Percentiles rank a stretch among this genome's conserved stretches.
phyloP scores from a whole-genome alignment of 2,888 invertebrate genomes.

The Catotricha subobsoleta region DNA sequence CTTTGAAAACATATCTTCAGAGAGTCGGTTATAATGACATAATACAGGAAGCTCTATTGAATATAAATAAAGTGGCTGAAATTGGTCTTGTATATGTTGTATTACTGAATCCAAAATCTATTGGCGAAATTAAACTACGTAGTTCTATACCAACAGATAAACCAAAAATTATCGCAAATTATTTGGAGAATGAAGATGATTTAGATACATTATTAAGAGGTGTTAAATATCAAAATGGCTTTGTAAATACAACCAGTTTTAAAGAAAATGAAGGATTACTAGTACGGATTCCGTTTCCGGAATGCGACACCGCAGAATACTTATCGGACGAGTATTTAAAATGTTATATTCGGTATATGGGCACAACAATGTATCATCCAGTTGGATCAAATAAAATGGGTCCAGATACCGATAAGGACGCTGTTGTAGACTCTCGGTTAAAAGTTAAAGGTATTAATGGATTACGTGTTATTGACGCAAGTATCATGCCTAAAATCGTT shows the following conservation, averaged over 20 bases:
- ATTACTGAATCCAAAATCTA: conserved; percentile 7
- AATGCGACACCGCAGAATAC: conserved; percentile 39
- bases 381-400: conserved; percentile 48
- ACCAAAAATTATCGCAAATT: conserved; percentile 7
- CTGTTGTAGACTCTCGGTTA: conserved; percentile 38
- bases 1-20: conserved; percentile 17
- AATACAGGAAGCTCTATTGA: conserved; percentile 21
- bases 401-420: conserved; percentile 24
- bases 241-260: conserved; percentile 27
- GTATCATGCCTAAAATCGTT: conserved; percentile 43
- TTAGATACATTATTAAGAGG: conserved; percentile 29
- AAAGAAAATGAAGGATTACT: conserved; percentile 31
- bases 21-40: conserved; percentile 19
- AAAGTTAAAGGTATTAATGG: conserved; percentile 34
- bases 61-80: conserved; percentile 21
- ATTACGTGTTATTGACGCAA: conserved; percentile 42
- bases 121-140: conserved; percentile 2
- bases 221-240: conserved; percentile 16
- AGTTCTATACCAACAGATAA: background rate
- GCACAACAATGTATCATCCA: conserved; percentile 60
- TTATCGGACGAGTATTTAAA: conserved; percentile 68
- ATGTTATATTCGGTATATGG: conserved; percentile 32
- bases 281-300: conserved; percentile 44
- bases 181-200: conserved; percentile 28
- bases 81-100: conserved; percentile 14